Evolutionary conservation across 30 jellyfish, hydroid and myxozoan species (phyloP), one percentile per base, ranked within the genome.

Genomic region (Chrysaora quinquecirrha): DNA sequence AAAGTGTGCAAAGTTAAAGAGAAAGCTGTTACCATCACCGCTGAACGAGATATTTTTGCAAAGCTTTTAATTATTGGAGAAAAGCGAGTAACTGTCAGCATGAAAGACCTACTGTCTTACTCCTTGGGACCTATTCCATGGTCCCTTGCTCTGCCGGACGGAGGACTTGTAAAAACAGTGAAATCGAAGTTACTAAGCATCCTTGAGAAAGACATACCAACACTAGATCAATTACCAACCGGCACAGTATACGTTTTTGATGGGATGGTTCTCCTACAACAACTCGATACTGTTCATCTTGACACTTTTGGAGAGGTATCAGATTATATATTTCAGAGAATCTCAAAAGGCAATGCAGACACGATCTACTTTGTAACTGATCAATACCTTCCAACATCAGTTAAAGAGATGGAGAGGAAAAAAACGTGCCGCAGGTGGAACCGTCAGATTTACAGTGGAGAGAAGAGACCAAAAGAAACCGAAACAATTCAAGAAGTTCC

Each of bases 1-100:
- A 80, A 66, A 49, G 47, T 80, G 43, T 80, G 90, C 90, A 80
- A 80, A 7, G 78, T 47, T 22, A 80, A 80, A 48, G 89, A 60
- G 48, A 62, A 60, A 62, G 82, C 84, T 19, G 16, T 77, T 19
- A 77, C 84, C 12, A 56, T 77, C 0, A 69, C 38, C 34, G 89
- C 89, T 30, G 89, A 77, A 62, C 72, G 83, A 32, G 73, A 69
- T 12, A 56, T 56, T n/a, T 77, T 77, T 48, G 89, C 69, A 21
- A 77, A 58, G 34, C 82, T 58, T 30, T 52, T 77, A 38, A 30
- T 61, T 62, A 77, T 77, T 0, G 52, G 77, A 62, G 48, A 60
- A 47, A 56, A 34, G 22, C n/a, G 89, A 60, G 18, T 27, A 52
- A 25, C 82, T 21, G 29, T 34, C 25, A 27, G 64, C 67, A 34